These are phyloP conservation scores for Latrodectus geometricus DNA, from an alignment of 1,140 invertebrate genomes.

Conservation along the genomic window DNA sequence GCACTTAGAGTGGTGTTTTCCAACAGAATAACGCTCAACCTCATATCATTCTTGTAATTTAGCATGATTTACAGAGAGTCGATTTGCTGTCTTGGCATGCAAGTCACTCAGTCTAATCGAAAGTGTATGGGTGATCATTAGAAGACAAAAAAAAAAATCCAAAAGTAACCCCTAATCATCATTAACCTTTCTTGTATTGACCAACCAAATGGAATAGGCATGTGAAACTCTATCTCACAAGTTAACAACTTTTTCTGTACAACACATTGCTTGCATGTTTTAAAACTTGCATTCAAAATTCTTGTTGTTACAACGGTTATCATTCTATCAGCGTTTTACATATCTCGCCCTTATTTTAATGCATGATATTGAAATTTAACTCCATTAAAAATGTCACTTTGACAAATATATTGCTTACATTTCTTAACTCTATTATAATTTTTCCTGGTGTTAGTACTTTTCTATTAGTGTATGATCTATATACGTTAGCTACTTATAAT, in stretches of 20 bases:
- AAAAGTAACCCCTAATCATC: conserved; percentile 12
- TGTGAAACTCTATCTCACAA: conserved; percentile 21
- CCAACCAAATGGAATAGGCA: conserved; percentile 34
- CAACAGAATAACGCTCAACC: conserved; percentile 48
- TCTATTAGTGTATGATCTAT: too few species aligned
- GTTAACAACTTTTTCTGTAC: conserved; percentile 1
- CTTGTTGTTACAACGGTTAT: neutral
- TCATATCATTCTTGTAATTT: conserved; percentile 22
- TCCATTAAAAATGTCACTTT: too few species aligned
- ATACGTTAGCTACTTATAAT: too few species aligned
- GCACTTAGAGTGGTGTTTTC: conserved; percentile 28
- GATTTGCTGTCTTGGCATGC: conserved; percentile 5
- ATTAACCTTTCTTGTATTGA: conserved; percentile 5
- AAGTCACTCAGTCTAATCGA: neutral
- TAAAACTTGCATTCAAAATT: neutral
- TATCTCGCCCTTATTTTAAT: too few species aligned
- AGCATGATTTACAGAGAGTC: conserved; percentile 5
- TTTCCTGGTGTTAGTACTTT: too few species aligned
- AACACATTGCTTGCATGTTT: conserved; percentile 7
- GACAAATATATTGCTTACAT: too few species aligned
- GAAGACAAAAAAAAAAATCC: conserved; percentile 11
- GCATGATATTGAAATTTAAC: too few species aligned
- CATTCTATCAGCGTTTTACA: too few species aligned
- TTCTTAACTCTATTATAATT: too few species aligned
- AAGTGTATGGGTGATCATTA: neutral